phyloP scores from a whole-genome alignment of 2,888 invertebrate species.

The Tenodera sinensis region DNA sequence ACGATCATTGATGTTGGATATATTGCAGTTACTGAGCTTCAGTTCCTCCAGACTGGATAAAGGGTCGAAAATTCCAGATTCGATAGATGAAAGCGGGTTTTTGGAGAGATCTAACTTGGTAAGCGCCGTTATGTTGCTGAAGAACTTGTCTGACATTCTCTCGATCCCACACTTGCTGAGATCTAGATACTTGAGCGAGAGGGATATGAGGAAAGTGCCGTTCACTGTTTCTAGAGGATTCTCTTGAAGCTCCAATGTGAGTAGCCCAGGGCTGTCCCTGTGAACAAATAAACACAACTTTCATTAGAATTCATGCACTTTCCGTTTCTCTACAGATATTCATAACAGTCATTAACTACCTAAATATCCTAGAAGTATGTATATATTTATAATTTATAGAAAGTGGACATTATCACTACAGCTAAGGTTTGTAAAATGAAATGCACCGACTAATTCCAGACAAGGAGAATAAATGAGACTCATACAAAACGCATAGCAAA shows the following conservation, averaged over 20 bases:
- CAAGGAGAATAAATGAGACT: no score
- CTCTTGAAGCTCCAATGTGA: conserved; percentile 66
- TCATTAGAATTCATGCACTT: background rate
- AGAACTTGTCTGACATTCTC: conserved; percentile 58
- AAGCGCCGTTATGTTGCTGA: conserved; percentile 61
- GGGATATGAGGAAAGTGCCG: conserved; percentile 62
- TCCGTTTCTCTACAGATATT: background rate
- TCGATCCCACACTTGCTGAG: conserved; percentile 62
- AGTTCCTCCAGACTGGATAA: conserved; percentile 62
- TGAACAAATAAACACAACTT: conserved; percentile 30
- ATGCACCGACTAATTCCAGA: no score
- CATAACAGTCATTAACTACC: background rate
- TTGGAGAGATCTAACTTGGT: conserved; percentile 66
- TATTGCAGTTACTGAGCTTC: conserved; percentile 62
- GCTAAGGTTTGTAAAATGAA: no score
- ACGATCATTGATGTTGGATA: conserved; percentile 54
- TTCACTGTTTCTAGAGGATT: conserved; percentile 60
- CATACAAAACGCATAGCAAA: no score
- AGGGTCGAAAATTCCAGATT: conserved; percentile 58
- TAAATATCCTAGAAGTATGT: no score
- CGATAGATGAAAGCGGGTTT: conserved; percentile 59
- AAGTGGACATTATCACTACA: no score
- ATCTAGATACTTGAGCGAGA: conserved; percentile 64
- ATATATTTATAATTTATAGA: no score
- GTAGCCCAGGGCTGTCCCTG: conserved; percentile 66